Conservation (phyloP, 2,113 vertebrate genomes). For the Meles meles region DNA sequence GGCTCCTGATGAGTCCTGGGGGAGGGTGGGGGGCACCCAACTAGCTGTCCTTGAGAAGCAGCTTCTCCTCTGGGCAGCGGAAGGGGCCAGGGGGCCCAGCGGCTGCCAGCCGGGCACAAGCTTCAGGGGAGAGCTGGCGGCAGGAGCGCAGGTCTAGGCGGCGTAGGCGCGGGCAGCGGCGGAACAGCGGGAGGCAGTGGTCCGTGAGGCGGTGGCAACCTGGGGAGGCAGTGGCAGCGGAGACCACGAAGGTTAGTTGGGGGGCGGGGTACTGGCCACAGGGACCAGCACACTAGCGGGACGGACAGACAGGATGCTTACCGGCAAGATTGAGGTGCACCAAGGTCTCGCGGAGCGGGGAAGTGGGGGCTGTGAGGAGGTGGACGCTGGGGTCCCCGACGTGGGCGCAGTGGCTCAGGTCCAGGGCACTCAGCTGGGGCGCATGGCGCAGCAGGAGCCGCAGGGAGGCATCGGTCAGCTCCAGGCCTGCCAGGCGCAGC, state of each 20-base stretch:
- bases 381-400: constrained; percentile 89
- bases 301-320: constrained; percentile 34
- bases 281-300: background rate
- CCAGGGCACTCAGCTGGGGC: constrained; percentile 87
- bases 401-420: constrained; percentile 90
- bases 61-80: constrained; percentile 86
- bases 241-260: background rate
- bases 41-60: constrained; percentile 93
- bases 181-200: constrained; percentile 87
- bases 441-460: constrained; percentile 88
- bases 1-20: constrained; percentile 71
- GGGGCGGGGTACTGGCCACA: accelerated
- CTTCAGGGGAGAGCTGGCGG: constrained; percentile 86
- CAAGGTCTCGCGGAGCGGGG: constrained; percentile 89
- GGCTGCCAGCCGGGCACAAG: constrained; percentile 82
- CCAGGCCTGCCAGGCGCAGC: constrained; percentile 89
- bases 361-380: constrained; percentile 87
- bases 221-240: constrained; percentile 35
- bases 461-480: constrained; percentile 87
- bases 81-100: constrained; percentile 79
- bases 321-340: constrained; percentile 88
- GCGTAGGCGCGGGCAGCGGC: constrained; percentile 88
- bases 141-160: constrained; percentile 90
- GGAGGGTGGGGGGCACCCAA: constrained; percentile 64
- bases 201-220: constrained; percentile 92